phyloP scores from a whole-genome alignment of 2,797 vertebrate genomes.

The Bothrops alternatus region DNA sequence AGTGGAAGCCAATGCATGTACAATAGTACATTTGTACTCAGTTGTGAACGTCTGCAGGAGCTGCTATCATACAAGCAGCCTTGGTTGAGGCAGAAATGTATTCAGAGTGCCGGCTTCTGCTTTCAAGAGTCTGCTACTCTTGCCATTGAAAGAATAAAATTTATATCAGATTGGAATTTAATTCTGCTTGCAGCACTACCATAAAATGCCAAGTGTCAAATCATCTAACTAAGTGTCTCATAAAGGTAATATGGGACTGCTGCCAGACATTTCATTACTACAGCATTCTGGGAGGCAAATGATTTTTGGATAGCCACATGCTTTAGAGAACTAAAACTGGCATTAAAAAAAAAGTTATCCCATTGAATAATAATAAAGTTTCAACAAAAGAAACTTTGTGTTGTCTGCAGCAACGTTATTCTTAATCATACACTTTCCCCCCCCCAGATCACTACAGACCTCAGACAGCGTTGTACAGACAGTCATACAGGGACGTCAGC shows the following conservation, averaged over 20 bases:
- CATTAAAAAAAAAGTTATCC: neutral
- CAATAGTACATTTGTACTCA: neutral
- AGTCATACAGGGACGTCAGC: slow-evolving; percentile 98
- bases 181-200: neutral
- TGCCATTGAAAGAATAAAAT: neutral
- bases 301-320: neutral
- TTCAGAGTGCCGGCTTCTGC: neutral
- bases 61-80: neutral
- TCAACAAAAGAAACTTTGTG: slow-evolving; percentile 22
- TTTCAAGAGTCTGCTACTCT: neutral
- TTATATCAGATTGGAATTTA: neutral
- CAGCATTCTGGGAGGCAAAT: neutral
- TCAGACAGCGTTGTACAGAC: slow-evolving; percentile 96
- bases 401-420: slow-evolving; percentile 39
- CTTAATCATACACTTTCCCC: slow-evolving; percentile 48
- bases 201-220: neutral
- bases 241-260: slow-evolving; percentile 7
- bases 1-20: neutral
- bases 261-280: slow-evolving; percentile 14
- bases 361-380: slow-evolving; percentile 16
- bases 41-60: neutral
- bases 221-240: neutral
- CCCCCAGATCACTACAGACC: slow-evolving; percentile 92
- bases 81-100: neutral
- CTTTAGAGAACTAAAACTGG: neutral